phyloP scores from a whole-genome alignment of 2,113 vertebrate genomes.

The Guaruba guarouba region DNA sequence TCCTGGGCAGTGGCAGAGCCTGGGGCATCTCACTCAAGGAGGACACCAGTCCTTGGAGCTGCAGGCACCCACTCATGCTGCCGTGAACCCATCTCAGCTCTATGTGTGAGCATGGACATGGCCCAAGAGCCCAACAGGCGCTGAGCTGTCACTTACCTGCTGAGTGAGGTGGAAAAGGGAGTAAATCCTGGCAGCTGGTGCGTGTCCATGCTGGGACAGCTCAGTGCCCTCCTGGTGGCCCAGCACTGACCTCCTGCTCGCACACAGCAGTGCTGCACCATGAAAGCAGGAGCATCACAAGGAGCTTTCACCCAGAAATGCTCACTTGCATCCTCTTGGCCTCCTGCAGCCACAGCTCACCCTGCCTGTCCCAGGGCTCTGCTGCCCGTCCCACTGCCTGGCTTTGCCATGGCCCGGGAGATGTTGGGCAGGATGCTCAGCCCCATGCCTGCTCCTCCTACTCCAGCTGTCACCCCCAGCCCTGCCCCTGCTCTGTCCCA shows the following conservation, averaged over 20 bases:
- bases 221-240: fast-evolving
- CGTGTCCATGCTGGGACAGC: background rate
- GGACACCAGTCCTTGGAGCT: background rate
- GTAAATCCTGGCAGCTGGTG: background rate
- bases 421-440: background rate
- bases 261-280: background rate
- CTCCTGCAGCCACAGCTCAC: background rate
- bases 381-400: background rate
- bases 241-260: background rate
- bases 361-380: background rate
- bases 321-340: background rate
- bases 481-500: background rate
- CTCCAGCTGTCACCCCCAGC: background rate
- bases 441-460: background rate
- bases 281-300: no score
- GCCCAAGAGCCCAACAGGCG: background rate
- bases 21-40: background rate
- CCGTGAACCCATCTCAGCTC: background rate
- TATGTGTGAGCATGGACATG: fast-evolving
- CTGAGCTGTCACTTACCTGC: background rate
- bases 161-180: background rate
- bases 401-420: background rate
- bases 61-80: background rate
- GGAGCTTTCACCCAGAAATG: background rate
- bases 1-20: background rate